A percentile compares a stretch with the other conserved stretches of the same genome.
phyloP scores from a whole-genome alignment of 2,797 vertebrate species.

The Catamblyrhynchus diadema region DNA sequence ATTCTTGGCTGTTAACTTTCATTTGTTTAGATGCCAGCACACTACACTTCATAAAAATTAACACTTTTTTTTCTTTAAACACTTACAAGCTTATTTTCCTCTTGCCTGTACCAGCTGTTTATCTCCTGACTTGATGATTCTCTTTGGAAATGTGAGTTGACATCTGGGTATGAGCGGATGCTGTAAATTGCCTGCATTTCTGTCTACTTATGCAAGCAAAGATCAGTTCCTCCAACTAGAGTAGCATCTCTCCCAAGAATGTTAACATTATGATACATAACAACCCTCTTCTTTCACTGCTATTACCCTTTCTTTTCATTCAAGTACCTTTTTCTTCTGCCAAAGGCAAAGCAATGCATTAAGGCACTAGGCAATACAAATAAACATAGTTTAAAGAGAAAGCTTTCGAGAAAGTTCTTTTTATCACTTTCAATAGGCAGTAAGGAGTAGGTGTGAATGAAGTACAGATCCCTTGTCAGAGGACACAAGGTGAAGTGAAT shows the following conservation, averaged over 20 bases:
- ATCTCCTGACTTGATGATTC: slow-evolving; percentile 63
- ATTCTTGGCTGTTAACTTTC: slow-evolving; percentile 16
- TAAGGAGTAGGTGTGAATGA: not conserved
- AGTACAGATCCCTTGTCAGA: not conserved
- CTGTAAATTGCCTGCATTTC: slow-evolving; percentile 60
- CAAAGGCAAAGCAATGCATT: slow-evolving; percentile 38
- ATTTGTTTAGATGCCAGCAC: slow-evolving; percentile 46
- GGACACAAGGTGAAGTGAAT: not conserved
- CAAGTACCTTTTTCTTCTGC: not conserved
- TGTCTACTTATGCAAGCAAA: slow-evolving; percentile 61
- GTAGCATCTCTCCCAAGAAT: slow-evolving; percentile 35
- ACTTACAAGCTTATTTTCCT: slow-evolving; percentile 62
- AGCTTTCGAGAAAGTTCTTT: slow-evolving; percentile 1
- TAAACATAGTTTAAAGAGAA: slow-evolving; percentile 17
- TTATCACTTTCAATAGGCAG: not conserved
- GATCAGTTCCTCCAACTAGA: slow-evolving; percentile 51
- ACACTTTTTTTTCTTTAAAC: slow-evolving; percentile 53
- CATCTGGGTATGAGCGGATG: slow-evolving; percentile 55
- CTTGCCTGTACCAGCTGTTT: slow-evolving; percentile 60
- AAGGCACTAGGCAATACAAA: slow-evolving; percentile 27
- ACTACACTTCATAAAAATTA: slow-evolving; percentile 56
- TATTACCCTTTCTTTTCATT: slow-evolving; percentile 31
- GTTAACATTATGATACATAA: slow-evolving; percentile 44
- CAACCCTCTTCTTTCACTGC: slow-evolving; percentile 25
- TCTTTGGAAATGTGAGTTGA: slow-evolving; percentile 58